A percentile compares a stretch with the other conserved stretches of the same genome.
These are phyloP conservation scores for Hyperoplus lanceolatus DNA, from an alignment of 2,797 vertebrate genomes.

Conservation along the genomic window DNA sequence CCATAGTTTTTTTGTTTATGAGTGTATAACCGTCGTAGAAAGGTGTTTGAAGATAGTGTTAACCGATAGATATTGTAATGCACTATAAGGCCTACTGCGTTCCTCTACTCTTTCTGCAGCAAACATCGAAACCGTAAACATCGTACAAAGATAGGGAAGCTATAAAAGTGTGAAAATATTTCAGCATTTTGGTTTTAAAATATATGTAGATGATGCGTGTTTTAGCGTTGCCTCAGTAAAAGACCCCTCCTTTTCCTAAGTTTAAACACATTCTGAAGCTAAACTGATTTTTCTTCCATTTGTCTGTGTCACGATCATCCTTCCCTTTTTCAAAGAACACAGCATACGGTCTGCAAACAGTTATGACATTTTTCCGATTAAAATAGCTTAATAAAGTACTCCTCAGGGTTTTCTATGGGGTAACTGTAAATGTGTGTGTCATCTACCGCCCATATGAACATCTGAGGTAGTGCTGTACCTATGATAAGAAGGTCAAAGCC, in stretches of 20 bases:
- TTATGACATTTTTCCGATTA: slow-evolving; percentile 71
- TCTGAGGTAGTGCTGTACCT: slow-evolving; percentile 83
- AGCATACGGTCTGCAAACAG: slow-evolving; percentile 69
- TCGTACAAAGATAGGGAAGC: slow-evolving; percentile 72
- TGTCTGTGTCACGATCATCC: slow-evolving; percentile 24
- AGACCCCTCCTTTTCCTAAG: slow-evolving; percentile 30
- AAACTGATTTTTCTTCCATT: slow-evolving; percentile 32
- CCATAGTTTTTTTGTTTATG: slow-evolving; percentile 30
- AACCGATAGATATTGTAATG: slow-evolving; percentile 39
- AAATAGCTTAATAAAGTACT: slow-evolving; percentile 65
- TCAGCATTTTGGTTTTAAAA: slow-evolving; percentile 81
- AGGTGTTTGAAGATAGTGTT: slow-evolving; percentile 65
- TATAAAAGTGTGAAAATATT: slow-evolving; percentile 80
- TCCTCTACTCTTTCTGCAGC: slow-evolving; percentile 55
- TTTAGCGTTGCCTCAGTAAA: slow-evolving; percentile 61
- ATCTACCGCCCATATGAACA: slow-evolving; percentile 58
- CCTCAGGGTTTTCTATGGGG: slow-evolving; percentile 69
- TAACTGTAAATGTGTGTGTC: slow-evolving; percentile 47
- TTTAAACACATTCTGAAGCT: slow-evolving; percentile 41
- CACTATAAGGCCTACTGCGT: slow-evolving; percentile 48
- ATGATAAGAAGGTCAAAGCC: slow-evolving; percentile 73
- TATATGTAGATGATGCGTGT: slow-evolving; percentile 58
- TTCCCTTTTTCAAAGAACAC: slow-evolving; percentile 67
- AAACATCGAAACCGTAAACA: slow-evolving; percentile 79
- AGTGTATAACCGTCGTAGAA: slow-evolving; percentile 32